Percentiles rank a stretch among this genome's conserved stretches.
These are phyloP conservation scores for Parotia lawesii DNA, from an alignment of 2,113 vertebrate genomes.

Conservation along the genomic window DNA sequence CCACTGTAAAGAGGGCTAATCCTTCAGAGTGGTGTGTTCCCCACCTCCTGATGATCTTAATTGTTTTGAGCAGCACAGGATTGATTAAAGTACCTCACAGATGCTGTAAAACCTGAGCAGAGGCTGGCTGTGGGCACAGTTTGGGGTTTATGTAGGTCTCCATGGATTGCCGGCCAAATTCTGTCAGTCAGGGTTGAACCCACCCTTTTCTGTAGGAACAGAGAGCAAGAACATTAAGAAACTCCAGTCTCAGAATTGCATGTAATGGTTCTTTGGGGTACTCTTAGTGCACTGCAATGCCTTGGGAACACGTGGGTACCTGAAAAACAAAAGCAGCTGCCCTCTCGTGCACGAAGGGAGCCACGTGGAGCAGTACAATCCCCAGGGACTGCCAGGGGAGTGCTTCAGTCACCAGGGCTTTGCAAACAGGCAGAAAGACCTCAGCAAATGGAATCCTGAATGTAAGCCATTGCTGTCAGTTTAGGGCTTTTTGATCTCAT, in stretches of 20 bases:
- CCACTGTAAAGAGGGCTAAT: not conserved
- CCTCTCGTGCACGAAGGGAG: not conserved
- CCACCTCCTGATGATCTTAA: not conserved
- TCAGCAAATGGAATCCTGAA: not conserved
- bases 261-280: not conserved
- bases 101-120: not conserved
- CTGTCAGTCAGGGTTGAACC: not conserved
- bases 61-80: not conserved
- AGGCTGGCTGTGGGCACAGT: not conserved
- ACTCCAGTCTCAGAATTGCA: not conserved
- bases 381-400: accelerated
- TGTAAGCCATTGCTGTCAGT: not conserved
- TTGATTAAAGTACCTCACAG: not conserved
- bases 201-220: not conserved
- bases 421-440: not conserved
- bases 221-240: not conserved
- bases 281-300: not conserved
- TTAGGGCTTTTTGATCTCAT: slow-evolving; percentile 5
- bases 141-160: not conserved
- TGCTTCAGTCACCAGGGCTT: accelerated
- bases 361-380: not conserved
- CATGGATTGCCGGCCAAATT: not conserved
- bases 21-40: not conserved
- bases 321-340: not conserved
- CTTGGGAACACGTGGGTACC: not conserved